Evolutionary conservation across 2,113 vertebrate genomes (phyloP), one percentile per base, ranked within the genome.

Genomic region (Cyanistes caeruleus): DNA sequence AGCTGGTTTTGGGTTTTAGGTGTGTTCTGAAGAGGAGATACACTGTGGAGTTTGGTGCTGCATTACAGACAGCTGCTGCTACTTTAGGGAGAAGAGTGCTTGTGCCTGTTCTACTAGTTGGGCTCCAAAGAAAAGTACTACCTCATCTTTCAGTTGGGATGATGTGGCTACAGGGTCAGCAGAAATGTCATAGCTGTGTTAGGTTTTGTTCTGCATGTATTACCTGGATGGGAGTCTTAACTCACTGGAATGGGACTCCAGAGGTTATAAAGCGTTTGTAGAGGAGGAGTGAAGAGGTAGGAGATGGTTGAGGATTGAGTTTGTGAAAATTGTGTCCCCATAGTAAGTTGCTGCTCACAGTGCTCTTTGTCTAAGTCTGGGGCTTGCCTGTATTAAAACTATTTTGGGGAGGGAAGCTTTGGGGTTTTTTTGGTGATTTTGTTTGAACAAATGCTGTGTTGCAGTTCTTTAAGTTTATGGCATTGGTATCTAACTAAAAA

Each of bases 111-210:
- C 41, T 44, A 44, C 59, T 83, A 6, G 74, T 81, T 80, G 58
- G 43, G 52, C 95, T 96, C 91, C 82, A 92, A 96, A 97, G 96
- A 93, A 89, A 93, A 92, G 90, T 86, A 68, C 96, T 97, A 96
- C 96, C 95, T 97, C 96, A 92, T 92, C 80, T 84, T 84, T 90
- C 76, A 48, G 19, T n/a, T 89, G 86, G 80, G 80, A 68, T 72
- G 49, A 35, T 41, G 48, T 74, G 92, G 68, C 68, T 0, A 0
- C 62, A 35, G 55, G 37, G 70, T 69, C 64, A 51, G 86, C 51
- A 84, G 72, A 55, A 69, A 24, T 49, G 67, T 62, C 0, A 2
- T 44, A 74, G 59, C 43, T 86, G 35, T 49, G 53, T 67, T 86
- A 31, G 51, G 72, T 48, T 86, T 92, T 77, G 15, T 84, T 95